Evolutionary conservation across 2,797 vertebrate genomes (phyloP).

Genomic region (Parotocinclus haroldoi): DNA sequence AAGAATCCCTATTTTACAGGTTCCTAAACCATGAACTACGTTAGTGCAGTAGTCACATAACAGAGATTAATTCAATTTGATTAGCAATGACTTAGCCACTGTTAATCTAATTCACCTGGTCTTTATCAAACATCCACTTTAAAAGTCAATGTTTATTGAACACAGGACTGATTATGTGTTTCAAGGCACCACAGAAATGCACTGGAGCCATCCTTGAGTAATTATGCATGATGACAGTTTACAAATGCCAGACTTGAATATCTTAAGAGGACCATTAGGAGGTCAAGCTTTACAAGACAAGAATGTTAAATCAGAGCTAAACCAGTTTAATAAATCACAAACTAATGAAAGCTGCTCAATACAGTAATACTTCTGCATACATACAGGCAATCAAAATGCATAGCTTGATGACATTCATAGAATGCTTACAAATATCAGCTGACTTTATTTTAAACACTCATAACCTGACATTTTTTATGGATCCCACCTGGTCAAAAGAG

Average conservation of each 20-base stretch:
- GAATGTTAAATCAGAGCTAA: conserved; percentile 47
- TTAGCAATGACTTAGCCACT: conserved; percentile 61
- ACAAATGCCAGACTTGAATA: conserved; percentile 38
- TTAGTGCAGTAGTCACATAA: conserved; percentile 61
- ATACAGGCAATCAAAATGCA: conserved; percentile 3
- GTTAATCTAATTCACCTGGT: conserved; percentile 35
- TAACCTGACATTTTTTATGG: too few relatives aligned
- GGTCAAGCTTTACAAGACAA: conserved; percentile 44
- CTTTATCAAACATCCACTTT: conserved; percentile 58
- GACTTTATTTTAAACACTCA: too few relatives aligned
- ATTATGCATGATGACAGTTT: conserved; percentile 40
- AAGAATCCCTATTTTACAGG: too few relatives aligned
- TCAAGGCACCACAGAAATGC: conserved; percentile 44
- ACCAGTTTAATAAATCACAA: conserved; percentile 46
- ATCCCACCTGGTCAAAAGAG: too few relatives aligned
- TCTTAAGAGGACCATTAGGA: conserved; percentile 37
- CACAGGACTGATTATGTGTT: conserved; percentile 54
- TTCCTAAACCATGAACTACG: conserved; percentile 47
- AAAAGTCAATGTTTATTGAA: conserved; percentile 60
- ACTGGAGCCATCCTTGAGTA: conserved; percentile 31
- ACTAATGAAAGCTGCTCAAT: conserved; percentile 35
- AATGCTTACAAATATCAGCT: too few relatives aligned
- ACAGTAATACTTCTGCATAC: conserved; percentile 21
- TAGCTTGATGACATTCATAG: background rate
- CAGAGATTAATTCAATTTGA: conserved; percentile 71